Conservation (phyloP, 2,888 invertebrate genomes). For the Coecobrya sp. region DNA sequence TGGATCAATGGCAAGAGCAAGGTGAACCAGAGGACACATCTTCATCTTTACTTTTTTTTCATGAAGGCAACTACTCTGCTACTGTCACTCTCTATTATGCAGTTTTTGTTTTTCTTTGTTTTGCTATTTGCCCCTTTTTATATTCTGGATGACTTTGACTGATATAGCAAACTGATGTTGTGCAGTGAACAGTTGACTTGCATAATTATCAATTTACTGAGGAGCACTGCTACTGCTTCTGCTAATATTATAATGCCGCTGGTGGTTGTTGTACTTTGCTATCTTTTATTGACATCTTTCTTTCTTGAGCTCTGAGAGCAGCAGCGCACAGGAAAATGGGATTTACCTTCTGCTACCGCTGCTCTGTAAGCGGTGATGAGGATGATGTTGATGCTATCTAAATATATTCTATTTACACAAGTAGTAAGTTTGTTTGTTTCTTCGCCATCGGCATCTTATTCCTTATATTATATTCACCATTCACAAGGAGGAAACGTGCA, state of each 20-base stretch:
- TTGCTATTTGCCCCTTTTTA: neutral
- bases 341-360: neutral
- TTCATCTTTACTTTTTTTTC: neutral
- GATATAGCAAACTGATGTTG: neutral
- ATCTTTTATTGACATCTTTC: no score
- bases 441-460: neutral
- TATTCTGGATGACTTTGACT: conserved; percentile 45
- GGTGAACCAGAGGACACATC: conserved; percentile 37
- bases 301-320: neutral
- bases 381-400: neutral
- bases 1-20: conserved; percentile 44
- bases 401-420: neutral
- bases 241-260: neutral
- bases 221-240: neutral
- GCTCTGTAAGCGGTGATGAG: neutral
- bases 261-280: neutral
- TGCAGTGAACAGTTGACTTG: neutral
- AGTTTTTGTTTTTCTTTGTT: neutral
- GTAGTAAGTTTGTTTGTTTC: neutral
- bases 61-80: neutral
- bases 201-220: neutral
- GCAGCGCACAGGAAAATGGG: neutral
- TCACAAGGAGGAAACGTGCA: conserved; percentile 28
- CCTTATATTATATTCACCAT: neutral
- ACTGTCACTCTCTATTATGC: no score